These are phyloP conservation scores for Calyptomena viridis DNA, from an alignment of 2,113 vertebrate genomes.

Conservation along the genomic window DNA sequence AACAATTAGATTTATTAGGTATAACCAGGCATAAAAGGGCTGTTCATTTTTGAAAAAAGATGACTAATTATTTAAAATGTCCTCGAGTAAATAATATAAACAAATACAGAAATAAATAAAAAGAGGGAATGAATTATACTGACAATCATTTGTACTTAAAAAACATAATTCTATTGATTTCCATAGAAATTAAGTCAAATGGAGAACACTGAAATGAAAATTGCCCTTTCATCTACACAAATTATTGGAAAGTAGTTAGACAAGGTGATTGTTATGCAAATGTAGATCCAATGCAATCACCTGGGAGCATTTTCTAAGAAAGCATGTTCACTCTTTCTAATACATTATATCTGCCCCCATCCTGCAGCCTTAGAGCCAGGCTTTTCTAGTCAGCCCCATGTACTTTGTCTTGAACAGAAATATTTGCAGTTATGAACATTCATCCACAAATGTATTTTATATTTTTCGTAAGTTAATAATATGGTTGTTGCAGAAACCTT, in stretches of 20 bases:
- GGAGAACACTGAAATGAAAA: background rate
- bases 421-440: background rate
- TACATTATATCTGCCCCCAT: background rate
- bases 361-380: background rate
- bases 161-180: background rate
- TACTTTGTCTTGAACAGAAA: background rate
- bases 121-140: background rate
- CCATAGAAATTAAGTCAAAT: background rate
- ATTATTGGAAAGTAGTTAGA: slow-evolving; percentile 11
- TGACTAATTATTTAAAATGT: background rate
- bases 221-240: background rate
- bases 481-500: background rate
- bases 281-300: background rate
- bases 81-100: background rate
- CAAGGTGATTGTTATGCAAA: slow-evolving; percentile 3
- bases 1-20: background rate
- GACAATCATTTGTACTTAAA: background rate
- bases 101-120: background rate
- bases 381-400: background rate
- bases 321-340: background rate
- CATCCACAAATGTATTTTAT: background rate
- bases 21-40: background rate
- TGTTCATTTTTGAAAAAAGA: background rate
- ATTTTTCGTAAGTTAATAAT: background rate
- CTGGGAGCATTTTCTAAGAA: background rate